Evolutionary conservation across 2,888 invertebrate species (phyloP).

Genomic region (Diploptera punctata): DNA sequence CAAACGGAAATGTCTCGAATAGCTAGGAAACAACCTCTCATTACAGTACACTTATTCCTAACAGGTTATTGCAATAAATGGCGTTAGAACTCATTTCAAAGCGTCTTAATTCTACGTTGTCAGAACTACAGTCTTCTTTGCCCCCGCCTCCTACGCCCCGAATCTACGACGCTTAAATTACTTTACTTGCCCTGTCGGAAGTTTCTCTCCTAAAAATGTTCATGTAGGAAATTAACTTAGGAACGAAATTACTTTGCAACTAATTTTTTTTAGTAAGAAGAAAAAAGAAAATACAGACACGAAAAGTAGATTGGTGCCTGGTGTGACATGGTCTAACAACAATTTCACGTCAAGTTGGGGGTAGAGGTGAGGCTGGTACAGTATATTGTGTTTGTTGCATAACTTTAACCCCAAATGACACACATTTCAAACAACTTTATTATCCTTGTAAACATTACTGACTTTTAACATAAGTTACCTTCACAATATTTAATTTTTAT

Average conservation of each 20-base stretch:
- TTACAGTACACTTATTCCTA: neutral
- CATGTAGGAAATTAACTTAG: constrained; percentile 29
- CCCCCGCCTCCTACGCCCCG: neutral
- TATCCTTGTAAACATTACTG: too few relatives aligned
- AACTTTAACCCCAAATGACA: neutral
- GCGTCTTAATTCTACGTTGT: constrained; percentile 15
- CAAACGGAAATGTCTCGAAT: neutral
- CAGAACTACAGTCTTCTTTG: neutral
- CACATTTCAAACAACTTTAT: too few relatives aligned
- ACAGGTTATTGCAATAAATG: constrained; percentile 14
- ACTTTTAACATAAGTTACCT: too few relatives aligned
- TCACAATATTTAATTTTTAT: too few relatives aligned
- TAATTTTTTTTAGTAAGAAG: constrained; percentile 1
- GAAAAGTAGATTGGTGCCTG: neutral
- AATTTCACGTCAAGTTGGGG: neutral
- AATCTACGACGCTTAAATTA: neutral
- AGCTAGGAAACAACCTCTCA: neutral
- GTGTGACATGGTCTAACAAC: neutral
- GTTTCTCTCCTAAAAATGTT: constrained; percentile 12
- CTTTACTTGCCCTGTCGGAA: neutral
- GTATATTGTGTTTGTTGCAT: neutral
- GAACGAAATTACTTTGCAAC: constrained; percentile 25
- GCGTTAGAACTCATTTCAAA: neutral
- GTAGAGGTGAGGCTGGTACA: neutral
- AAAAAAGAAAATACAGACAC: neutral